Evolutionary conservation across 2,113 vertebrate species (phyloP), one percentile per base, ranked within the genome.

Genomic region (Ahaetulla prasina): DNA sequence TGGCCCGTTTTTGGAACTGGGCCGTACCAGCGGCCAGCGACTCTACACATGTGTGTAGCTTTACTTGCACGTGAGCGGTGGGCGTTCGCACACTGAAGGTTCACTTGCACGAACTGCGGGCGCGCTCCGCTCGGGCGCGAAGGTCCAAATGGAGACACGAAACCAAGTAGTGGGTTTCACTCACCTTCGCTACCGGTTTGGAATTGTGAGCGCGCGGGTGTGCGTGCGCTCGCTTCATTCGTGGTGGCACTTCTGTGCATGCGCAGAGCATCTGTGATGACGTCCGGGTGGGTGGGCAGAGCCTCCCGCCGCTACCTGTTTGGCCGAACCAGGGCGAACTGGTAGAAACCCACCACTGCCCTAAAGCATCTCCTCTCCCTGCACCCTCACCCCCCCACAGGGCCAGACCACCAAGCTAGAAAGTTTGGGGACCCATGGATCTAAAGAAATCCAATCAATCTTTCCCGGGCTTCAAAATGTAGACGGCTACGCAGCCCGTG

Each of bases 401-500:
- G 12, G 60, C 60, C 4, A 0, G 30, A 14, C 12, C 12, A 6
- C 30, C 60, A 68, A n/a, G 12, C 12, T 68, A 68, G 12, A 14
- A 68, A 68, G 60, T 12, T 68, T 68, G 60, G 60, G 12, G 60
- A 16, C 12, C 30, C 4, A 0, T 39, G 87, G 87, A 54, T 87
- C 23, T 89, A 91, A 87, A 92, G 7, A 30, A 55, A 92, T 90
- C 55, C 22, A 52, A 47, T 86, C 23, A 63, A 55, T 2, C 84
- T 0, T 94, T 94, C 87, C 57, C 85, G 55, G 89, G 93, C 93
- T 92, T 95, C 91, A 80, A 35, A 20, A 43, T 74, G 91, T 87
- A 90, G 60, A 90, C 18, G 84, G 86, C 4, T 3, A 50, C 35
- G 9, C 10, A 4, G 10, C 27, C 60, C 60, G 11, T 3, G 27